These are phyloP conservation scores for Oryzias woworae DNA, from an alignment of 2,113 vertebrate genomes.

Conservation along the genomic window DNA sequence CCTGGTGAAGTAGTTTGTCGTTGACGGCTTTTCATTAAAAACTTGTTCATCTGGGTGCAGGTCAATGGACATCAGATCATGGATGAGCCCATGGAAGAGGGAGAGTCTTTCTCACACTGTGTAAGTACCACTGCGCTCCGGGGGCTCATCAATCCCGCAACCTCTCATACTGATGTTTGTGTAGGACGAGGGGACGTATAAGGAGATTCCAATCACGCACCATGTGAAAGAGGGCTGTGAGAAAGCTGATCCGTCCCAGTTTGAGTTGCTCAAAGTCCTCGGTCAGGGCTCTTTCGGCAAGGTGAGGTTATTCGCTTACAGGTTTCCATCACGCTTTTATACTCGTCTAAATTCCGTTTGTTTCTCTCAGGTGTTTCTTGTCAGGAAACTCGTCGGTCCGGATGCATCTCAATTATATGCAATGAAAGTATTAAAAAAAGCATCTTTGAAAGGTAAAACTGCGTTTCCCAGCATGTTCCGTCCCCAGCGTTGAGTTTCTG, in stretches of 20 bases:
- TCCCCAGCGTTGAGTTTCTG: constrained; percentile 44
- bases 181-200: constrained; percentile 89
- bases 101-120: constrained; percentile 86
- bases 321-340: neutral
- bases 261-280: constrained; percentile 96
- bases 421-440: constrained; percentile 99
- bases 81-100: constrained; percentile 97
- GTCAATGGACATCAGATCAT: constrained; percentile 93
- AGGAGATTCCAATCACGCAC: constrained; percentile 96
- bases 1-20: constrained; percentile 42
- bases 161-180: constrained; percentile 29
- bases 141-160: neutral
- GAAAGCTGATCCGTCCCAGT: constrained; percentile 94
- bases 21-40: constrained; percentile 26
- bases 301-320: constrained; percentile 72
- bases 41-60: constrained; percentile 72
- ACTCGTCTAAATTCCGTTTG: neutral
- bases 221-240: constrained; percentile 98
- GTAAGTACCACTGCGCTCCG: constrained; percentile 78
- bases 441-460: constrained; percentile 92
- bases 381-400: constrained; percentile 91
- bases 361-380: constrained; percentile 88
- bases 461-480: neutral
- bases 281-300: constrained; percentile 98
- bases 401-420: constrained; percentile 96